Base-by-base conservation (phyloP, 2,797 vertebrate genomes). In the Sciurus carolinensis region DNA sequence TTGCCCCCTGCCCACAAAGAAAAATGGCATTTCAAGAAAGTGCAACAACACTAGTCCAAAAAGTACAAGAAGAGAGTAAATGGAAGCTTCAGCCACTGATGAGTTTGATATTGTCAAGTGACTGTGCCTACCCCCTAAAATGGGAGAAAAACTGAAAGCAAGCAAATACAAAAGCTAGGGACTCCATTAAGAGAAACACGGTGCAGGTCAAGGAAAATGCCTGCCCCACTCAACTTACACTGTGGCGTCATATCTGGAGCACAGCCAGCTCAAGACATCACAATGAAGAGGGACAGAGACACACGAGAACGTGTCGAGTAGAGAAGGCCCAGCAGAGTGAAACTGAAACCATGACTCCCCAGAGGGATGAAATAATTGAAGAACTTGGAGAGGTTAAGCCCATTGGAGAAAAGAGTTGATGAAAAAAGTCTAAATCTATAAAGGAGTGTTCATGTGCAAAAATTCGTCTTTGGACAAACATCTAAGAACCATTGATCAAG, bases 11-110 rank as follows among this genome's bases (percentile, higher is more conserved):
- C 44, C 44, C 44, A 64, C 62, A 62, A 14, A 30, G 50, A 83
- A 91, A 81, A 47, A 47, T 89, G 20, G 17, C 64, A 44, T 82
- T 96, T 95, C 72, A 90, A 39, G 39, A 93, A 94, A 90, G n/a
- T 81, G 17, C 54, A 81, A 85, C 71, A 59, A 91, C 94, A 93
- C 64, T 77, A 91, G 67, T 95, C 66, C 92, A 82, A 85, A 54
- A 95, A 80, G 75, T 69, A 79, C 82, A 93, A 86, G 93, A 97
- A 96, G 87, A 96, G 17, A n/a, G n/a, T 22, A 95, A 86, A 96
- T 44, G 67, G 30, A 75, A 59, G 72, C 92, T 96, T 95, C 71
- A 54, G 86, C 91, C 94, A 86, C 86, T 44, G 91, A 90, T 95
- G 54, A 52, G n/a, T 64, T 96, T 92, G 64, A 82, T 85, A 95